These are phyloP conservation scores for Ceramica pisi DNA, from an alignment of 2,888 invertebrate species.

Conservation along the genomic window DNA sequence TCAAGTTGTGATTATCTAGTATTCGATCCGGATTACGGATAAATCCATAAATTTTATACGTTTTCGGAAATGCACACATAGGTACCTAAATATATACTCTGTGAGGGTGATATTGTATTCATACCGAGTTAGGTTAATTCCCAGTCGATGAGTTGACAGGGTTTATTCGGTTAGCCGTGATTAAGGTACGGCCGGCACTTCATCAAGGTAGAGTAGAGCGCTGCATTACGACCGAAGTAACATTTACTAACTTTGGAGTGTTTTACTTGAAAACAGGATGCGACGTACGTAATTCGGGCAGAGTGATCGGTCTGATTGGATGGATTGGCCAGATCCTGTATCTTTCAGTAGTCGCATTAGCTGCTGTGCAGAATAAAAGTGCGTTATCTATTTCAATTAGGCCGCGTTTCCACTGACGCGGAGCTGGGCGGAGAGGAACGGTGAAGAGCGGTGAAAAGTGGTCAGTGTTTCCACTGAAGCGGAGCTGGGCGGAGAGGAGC, in stretches of 20 bases:
- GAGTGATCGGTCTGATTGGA: neutral
- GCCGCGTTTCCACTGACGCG: too few relatives aligned
- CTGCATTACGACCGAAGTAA: neutral
- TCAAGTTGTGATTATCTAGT: slow-evolving; percentile 20
- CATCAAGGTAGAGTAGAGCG: neutral
- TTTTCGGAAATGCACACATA: slow-evolving; percentile 11
- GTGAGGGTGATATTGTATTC: slow-evolving; percentile 31
- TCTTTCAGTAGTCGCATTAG: neutral
- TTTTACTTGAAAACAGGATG: neutral
- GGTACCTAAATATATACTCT: slow-evolving; percentile 13
- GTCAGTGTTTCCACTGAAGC: too few relatives aligned
- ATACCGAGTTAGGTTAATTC: slow-evolving; percentile 3
- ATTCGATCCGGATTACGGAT: slow-evolving; percentile 27
- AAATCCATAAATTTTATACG: slow-evolving; percentile 8
- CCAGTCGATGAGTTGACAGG: slow-evolving; percentile 20
- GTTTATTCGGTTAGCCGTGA: slow-evolving; percentile 17
- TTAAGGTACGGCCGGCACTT: neutral
- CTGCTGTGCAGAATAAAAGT: neutral
- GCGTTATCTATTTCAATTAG: neutral
- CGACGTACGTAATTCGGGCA: neutral
- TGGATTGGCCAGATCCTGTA: neutral
- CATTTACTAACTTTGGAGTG: neutral
- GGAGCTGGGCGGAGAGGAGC: too few relatives aligned
- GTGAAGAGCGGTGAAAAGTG: too few relatives aligned
- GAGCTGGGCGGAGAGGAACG: too few relatives aligned